Conservation (phyloP, 92 coral and sea anemone species). For the Palythoa caribaeorum region DNA sequence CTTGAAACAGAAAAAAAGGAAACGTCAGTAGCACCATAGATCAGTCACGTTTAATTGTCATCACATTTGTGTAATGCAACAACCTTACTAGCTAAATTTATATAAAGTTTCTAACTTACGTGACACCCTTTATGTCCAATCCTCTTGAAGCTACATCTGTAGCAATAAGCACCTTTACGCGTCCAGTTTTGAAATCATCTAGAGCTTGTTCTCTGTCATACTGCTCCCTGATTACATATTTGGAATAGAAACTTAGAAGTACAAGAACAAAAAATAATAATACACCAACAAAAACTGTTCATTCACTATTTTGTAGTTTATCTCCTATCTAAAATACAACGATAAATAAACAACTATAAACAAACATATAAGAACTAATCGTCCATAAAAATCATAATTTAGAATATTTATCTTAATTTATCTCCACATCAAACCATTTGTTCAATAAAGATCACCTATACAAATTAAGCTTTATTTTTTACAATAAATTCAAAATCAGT, state of each 20-base stretch:
- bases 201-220: conserved; percentile 94
- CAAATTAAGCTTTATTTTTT: no score
- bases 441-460: no score
- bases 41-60: background rate
- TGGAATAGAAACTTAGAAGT: background rate
- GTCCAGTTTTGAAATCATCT: conserved; percentile 93
- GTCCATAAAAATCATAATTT: no score
- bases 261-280: no score
- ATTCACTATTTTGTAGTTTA: no score
- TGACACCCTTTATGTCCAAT: conserved; percentile 93
- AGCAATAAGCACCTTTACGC: conserved; percentile 88
- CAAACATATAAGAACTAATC: background rate
- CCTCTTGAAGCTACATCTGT: conserved; percentile 99
- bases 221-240: conserved; percentile 79
- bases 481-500: no score
- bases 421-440: no score
- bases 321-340: background rate
- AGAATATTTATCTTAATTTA: no score
- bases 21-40: background rate
- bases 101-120: conserved; percentile 68
- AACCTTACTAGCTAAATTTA: background rate
- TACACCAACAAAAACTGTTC: no score
- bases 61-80: background rate
- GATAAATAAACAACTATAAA: background rate
- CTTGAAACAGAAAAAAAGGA: background rate